phyloP scores from a whole-genome alignment of 2,113 vertebrate genomes.

The Dissostichus mawsoni region DNA sequence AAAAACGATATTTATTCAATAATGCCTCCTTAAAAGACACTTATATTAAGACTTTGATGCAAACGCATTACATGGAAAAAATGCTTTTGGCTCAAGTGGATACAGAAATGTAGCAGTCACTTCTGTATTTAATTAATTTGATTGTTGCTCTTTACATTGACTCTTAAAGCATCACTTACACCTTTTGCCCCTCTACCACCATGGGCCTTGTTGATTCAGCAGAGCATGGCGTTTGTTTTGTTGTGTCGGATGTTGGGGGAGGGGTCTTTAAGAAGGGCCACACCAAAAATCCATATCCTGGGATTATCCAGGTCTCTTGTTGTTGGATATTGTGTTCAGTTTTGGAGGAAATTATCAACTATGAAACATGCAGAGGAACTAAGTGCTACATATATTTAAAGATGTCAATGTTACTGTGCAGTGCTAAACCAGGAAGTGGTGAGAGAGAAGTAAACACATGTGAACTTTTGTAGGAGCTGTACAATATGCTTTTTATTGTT shows the following conservation, averaged over 20 bases:
- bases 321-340: background rate
- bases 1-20: background rate
- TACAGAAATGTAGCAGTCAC: background rate
- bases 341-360: background rate
- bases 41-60: background rate
- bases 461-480: background rate
- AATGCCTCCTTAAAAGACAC: fast-evolving
- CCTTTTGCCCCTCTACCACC: background rate
- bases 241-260: constrained; percentile 68
- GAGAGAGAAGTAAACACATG: constrained; percentile 7
- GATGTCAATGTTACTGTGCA: background rate
- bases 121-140: background rate
- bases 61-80: background rate
- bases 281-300: constrained; percentile 9
- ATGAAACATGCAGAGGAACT: background rate
- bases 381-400: background rate
- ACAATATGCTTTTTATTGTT: background rate
- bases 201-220: constrained; percentile 13
- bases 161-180: background rate
- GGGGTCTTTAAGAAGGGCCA: constrained; percentile 41
- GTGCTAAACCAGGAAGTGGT: constrained; percentile 22
- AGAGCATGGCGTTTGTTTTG: constrained; percentile 61
- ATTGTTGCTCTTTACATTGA: background rate
- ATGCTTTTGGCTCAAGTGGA: background rate
- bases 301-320: background rate